Conservation (phyloP, 2,797 vertebrate species). For the Spinus olivaceus region DNA sequence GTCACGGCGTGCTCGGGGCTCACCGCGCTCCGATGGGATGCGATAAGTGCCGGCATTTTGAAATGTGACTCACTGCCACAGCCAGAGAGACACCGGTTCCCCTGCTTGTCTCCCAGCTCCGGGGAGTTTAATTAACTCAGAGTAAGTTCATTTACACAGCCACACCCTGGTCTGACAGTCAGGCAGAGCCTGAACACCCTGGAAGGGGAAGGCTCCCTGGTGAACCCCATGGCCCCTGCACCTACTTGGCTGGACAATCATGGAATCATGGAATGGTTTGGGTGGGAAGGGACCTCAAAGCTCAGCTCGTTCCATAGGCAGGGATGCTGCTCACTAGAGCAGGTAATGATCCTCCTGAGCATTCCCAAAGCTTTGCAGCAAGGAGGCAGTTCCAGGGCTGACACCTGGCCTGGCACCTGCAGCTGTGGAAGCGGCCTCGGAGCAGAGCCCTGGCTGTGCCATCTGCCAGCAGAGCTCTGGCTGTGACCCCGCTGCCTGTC, state of each 20-base stretch:
- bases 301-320: rapidly evolving
- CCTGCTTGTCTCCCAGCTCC: not conserved
- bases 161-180: not conserved
- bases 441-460: rapidly evolving
- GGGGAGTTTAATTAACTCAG: not conserved
- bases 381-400: not conserved
- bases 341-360: rapidly evolving
- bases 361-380: not conserved
- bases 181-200: not conserved
- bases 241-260: not conserved
- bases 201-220: not conserved
- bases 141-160: constrained; percentile 6
- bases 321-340: not conserved
- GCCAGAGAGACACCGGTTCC: not conserved
- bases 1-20: rapidly evolving
- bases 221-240: not conserved
- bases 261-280: not conserved
- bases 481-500: not conserved
- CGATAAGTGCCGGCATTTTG: not conserved
- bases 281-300: not conserved
- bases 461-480: not conserved
- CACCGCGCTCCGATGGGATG: rapidly evolving
- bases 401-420: not conserved
- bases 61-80: not conserved
- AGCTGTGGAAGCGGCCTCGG: not conserved